Evolutionary conservation across 1,140 invertebrate genomes (phyloP), one percentile per base, ranked within the genome.

Genomic region (Drosophila paulistorum): DNA sequence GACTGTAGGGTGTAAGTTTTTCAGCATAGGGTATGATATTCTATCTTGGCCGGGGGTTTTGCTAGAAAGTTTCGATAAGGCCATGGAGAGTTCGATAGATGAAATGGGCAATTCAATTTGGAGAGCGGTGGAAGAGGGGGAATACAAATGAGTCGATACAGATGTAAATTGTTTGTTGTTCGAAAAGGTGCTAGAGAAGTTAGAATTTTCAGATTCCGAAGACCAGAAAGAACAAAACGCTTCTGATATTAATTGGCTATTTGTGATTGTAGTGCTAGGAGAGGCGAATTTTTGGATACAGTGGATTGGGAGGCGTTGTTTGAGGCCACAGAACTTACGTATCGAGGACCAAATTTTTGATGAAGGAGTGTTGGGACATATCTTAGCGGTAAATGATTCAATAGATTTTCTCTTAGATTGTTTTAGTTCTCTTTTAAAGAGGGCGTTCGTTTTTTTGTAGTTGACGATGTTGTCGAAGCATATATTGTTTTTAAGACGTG

Each of bases 21-120:
- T 66, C 23, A 26, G 23, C 23, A 26, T 26, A 26, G 59, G 59
- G 17, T 63, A 69, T 6, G 67, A 69, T 23, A 69, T 69, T 55
- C 66, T 41, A 35, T 68, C 35, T 7, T 54, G 26, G 11, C 48
- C 66, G 13, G 58, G 45, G 14, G 58, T 61, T 14, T 62, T 35
- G 14, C 60, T 20, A 39, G 35, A 39, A 39, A 62, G 35, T 20
- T 14, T 62, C 7, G 37, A 39, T 33, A 61, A 11, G n/a, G n/a
- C 58, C 30, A 35, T 35, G 35, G 35, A 13, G 39, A 62, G 39
- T 62, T 62, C 39, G n/a, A 41, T 62, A 14, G 39, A 10, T 26
- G 26, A 39, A 1, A 62, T 42, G 35, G 11, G 39, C 30, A 62
- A 42, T 42, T 42, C 41, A 42, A 42, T 42, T 42, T 42, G 41